A percentile compares a stretch with the other conserved stretches of the same genome.
These are phyloP conservation scores for Halcyon badia DNA, from an alignment of 2,797 vertebrate genomes.

Conservation along the genomic window DNA sequence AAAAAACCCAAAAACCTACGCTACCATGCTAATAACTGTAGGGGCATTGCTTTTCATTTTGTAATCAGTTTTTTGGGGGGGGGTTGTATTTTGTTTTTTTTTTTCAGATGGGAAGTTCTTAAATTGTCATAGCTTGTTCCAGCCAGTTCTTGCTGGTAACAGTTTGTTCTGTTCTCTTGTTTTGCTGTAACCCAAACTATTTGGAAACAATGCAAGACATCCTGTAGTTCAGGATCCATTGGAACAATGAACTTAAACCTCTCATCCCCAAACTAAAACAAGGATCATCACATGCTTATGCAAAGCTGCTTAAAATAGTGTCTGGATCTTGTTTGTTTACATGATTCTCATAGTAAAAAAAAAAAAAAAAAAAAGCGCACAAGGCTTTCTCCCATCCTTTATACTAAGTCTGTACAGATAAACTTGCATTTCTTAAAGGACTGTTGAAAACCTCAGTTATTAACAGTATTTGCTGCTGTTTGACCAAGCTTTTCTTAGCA, in stretches of 20 bases:
- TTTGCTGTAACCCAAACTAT: slow-evolving; percentile 36
- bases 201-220: slow-evolving; percentile 61
- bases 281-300: neutral
- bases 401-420: neutral
- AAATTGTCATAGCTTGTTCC: slow-evolving; percentile 24
- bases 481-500: neutral
- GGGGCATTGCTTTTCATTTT: neutral
- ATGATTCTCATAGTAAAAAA: neutral
- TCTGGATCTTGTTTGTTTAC: neutral
- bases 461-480: neutral
- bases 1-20: neutral
- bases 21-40: neutral
- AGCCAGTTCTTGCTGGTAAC: slow-evolving; percentile 49
- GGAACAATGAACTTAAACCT: slow-evolving; percentile 10
- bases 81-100: too few species aligned
- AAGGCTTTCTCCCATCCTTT: neutral
- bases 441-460: neutral
- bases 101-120: slow-evolving; percentile 20
- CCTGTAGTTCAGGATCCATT: slow-evolving; percentile 42
- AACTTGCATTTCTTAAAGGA: neutral
- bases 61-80: neutral
- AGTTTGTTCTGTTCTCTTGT: slow-evolving; percentile 53
- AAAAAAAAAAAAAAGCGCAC: neutral
- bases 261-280: neutral
- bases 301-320: neutral